These are phyloP conservation scores for Troglohyphantes excavatus DNA, from an alignment of 2,888 invertebrate genomes.

Conservation along the genomic window DNA sequence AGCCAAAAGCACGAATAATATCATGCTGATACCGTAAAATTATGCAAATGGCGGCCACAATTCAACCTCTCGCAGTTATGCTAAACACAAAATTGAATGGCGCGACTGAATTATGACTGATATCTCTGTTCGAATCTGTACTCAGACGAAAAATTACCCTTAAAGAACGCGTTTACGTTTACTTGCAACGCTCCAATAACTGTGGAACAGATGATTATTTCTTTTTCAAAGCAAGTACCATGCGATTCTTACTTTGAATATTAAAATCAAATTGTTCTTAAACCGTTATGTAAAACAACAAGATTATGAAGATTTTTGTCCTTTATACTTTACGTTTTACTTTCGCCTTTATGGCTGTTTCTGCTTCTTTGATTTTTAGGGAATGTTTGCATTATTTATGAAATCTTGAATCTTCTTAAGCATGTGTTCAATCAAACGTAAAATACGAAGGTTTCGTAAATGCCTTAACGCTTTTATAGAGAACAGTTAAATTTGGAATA, in stretches of 20 bases:
- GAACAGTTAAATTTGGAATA: too few species aligned
- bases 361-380: neutral
- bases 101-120: neutral
- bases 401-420: too few species aligned
- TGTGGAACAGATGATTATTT: neutral
- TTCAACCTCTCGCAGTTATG: neutral
- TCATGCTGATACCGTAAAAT: neutral
- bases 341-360: neutral
- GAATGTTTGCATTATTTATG: neutral
- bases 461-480: too few species aligned
- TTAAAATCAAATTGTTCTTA: neutral
- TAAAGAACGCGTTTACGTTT: neutral
- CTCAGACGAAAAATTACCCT: neutral
- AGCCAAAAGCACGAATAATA: neutral
- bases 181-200: slow-evolving; percentile 52
- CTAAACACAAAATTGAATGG: neutral
- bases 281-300: neutral
- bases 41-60: neutral
- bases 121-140: neutral
- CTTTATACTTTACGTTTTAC: neutral
- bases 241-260: neutral
- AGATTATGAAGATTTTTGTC: neutral
- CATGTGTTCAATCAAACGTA: too few species aligned
- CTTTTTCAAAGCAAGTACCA: neutral
- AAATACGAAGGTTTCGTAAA: too few species aligned